Conservation (phyloP, 2,113 vertebrate genomes). For the Campylomormyrus numenius region DNA sequence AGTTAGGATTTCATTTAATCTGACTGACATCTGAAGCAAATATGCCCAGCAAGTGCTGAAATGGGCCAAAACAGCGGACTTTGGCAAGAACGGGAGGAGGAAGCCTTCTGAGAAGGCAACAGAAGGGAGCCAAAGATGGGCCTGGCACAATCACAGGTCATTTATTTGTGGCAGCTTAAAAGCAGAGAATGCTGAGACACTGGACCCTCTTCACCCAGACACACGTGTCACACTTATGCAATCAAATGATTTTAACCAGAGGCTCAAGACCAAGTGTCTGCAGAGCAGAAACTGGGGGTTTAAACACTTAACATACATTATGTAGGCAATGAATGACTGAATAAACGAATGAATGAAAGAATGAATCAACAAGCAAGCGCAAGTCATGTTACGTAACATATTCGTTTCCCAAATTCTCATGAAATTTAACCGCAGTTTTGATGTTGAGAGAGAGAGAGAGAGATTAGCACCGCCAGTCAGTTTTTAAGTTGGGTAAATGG, state of each 20-base stretch:
- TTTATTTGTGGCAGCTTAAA: conserved; percentile 17
- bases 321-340: background rate
- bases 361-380: background rate
- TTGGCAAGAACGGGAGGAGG: conserved; percentile 39
- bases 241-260: background rate
- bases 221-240: background rate
- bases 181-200: background rate
- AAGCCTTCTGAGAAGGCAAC: conserved; percentile 28
- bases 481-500: background rate
- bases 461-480: background rate
- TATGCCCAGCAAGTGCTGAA: background rate
- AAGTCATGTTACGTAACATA: background rate
- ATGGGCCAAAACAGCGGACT: conserved; percentile 4
- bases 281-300: background rate
- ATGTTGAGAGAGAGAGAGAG: background rate
- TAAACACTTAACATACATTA: background rate
- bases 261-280: background rate
- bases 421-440: background rate
- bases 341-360: background rate
- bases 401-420: background rate
- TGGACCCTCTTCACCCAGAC: background rate
- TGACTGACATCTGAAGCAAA: background rate
- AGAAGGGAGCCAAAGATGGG: conserved; percentile 25
- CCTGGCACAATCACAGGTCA: conserved; percentile 26
- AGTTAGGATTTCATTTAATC: background rate